phyloP scores from a whole-genome alignment of 2,113 vertebrate species.

The Felis catus region DNA sequence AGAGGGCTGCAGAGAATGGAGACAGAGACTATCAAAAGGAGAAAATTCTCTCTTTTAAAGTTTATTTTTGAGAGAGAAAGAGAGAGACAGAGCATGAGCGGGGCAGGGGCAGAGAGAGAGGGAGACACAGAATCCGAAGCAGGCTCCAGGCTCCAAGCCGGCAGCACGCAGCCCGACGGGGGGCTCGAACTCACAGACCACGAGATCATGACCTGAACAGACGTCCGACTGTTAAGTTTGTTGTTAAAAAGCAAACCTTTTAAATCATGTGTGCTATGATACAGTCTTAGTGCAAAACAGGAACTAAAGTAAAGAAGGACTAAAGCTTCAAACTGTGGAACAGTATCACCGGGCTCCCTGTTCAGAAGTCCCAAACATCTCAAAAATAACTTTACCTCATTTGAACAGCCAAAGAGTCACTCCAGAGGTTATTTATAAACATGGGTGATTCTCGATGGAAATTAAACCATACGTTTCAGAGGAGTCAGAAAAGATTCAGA shows the following conservation, averaged over 20 bases:
- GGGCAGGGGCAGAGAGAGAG: too few species aligned
- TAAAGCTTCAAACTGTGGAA: neutral
- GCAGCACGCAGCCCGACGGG: accelerated
- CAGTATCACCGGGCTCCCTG: neutral
- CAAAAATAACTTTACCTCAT: neutral
- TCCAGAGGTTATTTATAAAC: conserved; percentile 41
- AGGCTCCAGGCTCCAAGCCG: too few species aligned
- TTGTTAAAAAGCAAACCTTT: neutral
- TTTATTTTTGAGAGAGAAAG: too few species aligned
- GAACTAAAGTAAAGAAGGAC: neutral
- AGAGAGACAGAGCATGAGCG: too few species aligned
- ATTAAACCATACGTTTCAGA: conserved; percentile 51
- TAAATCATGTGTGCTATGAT: neutral
- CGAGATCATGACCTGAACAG: too few species aligned
- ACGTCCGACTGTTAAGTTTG: too few species aligned
- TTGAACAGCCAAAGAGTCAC: neutral
- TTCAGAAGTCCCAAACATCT: neutral
- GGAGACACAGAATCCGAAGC: too few species aligned
- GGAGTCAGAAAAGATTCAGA: conserved; percentile 41
- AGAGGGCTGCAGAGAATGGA: neutral
- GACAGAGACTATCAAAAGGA: neutral
- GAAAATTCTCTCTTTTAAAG: too few species aligned
- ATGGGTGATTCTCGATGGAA: conserved; percentile 22
- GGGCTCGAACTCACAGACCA: too few species aligned
- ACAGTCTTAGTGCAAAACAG: neutral